phyloP scores from a whole-genome alignment of 2,797 vertebrate species.

The Knipowitschia caucasica region DNA sequence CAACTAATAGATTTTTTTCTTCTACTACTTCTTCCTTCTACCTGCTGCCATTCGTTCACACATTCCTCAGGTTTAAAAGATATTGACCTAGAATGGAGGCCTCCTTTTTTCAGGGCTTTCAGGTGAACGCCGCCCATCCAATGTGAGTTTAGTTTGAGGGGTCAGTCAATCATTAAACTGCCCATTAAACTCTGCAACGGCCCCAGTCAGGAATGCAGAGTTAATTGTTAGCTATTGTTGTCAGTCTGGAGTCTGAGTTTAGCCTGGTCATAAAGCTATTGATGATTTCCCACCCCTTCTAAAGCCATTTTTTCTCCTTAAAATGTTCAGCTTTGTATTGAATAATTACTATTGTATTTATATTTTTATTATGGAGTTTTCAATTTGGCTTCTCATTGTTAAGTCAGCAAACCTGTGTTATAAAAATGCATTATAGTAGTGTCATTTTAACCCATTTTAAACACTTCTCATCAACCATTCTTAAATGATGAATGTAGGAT shows the following conservation, averaged over 20 bases:
- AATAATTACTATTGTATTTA: too few relatives aligned
- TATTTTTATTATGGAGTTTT: too few relatives aligned
- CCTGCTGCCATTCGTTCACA: slow-evolving; percentile 61
- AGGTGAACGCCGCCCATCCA: slow-evolving; percentile 44
- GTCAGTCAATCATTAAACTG: slow-evolving; percentile 73
- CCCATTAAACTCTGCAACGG: slow-evolving; percentile 60
- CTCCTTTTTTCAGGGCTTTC: slow-evolving; percentile 59
- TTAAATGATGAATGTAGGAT: too few relatives aligned
- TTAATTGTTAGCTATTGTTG: slow-evolving; percentile 74
- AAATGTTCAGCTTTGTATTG: neutral
- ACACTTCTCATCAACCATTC: too few relatives aligned
- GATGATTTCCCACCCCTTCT: slow-evolving; percentile 37
- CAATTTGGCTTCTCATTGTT: too few relatives aligned
- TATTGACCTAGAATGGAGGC: slow-evolving; percentile 56
- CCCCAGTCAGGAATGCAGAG: slow-evolving; percentile 61
- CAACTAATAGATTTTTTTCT: too few relatives aligned
- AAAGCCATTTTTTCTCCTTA: neutral
- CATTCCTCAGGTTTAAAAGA: slow-evolving; percentile 57
- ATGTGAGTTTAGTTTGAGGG: slow-evolving; percentile 41
- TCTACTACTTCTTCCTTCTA: too few relatives aligned
- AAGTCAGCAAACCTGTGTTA: too few relatives aligned
- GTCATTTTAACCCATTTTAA: too few relatives aligned
- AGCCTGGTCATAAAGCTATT: slow-evolving; percentile 39
- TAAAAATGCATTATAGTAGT: too few relatives aligned
- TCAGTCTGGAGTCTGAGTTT: slow-evolving; percentile 38